Evolutionary conservation across 2,888 invertebrate species (phyloP).

Genomic region (Mimumesa dahlbomi): DNA sequence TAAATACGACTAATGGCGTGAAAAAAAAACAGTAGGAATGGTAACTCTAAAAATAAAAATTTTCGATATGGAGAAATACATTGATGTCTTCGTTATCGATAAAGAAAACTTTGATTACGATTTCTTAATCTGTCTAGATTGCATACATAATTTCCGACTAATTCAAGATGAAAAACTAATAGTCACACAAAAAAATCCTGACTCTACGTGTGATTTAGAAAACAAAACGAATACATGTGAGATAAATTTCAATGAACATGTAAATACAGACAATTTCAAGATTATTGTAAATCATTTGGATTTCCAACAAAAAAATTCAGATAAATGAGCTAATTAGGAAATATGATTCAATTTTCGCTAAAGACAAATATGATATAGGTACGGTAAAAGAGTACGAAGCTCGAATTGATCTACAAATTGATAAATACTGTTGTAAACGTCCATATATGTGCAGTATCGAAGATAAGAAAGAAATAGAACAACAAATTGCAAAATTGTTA

Average conservation of each 20-base stretch:
- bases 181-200: background rate
- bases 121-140: conserved; percentile 10
- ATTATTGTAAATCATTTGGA: background rate
- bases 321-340: conserved; percentile 40
- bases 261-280: conserved; percentile 8
- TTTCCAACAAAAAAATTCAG: conserved; percentile 1
- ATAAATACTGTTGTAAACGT: conserved; percentile 19
- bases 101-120: conserved; percentile 14
- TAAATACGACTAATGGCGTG: conserved; percentile 22
- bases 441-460: conserved; percentile 1
- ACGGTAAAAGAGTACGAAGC: conserved; percentile 50
- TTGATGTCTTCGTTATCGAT: conserved; percentile 3
- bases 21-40: conserved; percentile 5
- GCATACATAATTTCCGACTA: background rate
- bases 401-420: conserved; percentile 25
- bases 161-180: background rate
- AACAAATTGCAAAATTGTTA: conserved; percentile 17
- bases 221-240: background rate
- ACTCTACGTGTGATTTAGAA: background rate
- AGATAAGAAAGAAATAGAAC: conserved; percentile 39
- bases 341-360: conserved; percentile 48
- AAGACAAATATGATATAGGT: conserved; percentile 55
- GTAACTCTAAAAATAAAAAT: conserved; percentile 11
- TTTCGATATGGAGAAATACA: conserved; percentile 6
- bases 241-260: conserved; percentile 51